Base-by-base conservation (phyloP, 2,888 invertebrate genomes). In the Thyatira batis region DNA sequence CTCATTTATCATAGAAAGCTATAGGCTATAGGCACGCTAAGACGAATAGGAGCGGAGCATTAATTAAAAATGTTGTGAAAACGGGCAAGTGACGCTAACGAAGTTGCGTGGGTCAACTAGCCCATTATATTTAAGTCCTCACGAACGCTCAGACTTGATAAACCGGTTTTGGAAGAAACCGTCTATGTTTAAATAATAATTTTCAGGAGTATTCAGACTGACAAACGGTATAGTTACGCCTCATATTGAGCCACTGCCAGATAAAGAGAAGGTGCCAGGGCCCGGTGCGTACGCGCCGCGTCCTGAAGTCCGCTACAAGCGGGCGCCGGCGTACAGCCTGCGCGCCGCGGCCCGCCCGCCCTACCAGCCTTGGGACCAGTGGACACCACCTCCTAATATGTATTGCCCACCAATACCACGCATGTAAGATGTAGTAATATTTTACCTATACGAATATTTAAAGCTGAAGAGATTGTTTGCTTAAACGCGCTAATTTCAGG, bases 361-460 rank as follows among this genome's bases (percentile, higher is more conserved):
- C 0, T 86, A 79, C 55, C 62, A 80, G 51, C 61, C 86, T 0
- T 76, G 74, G 67, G 87, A 87, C 45, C 71, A 76, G 69, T 90
- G 90, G 90, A 87, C 87, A 0, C 85, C 88, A 0, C 78, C 89
- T 1, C 80, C 89, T 2, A 90, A 89, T 61, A 85, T 89, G 85
- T 89, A 89, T 63, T 76, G 69, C 4, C 89, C 90, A 0, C 72
- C 78, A 1, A 73, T 80, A 52, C 73, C 77, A 5, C 51, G 60
- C 48, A 80, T 73, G 83, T 88, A 65, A 67, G 78, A 23, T 2
- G 11, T 39, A n/a, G n/a, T n/a, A n/a, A n/a, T n/a, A n/a, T n/a
- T n/a, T n/a, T n/a, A n/a, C n/a, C n/a, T n/a, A n/a, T n/a, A n/a
- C n/a, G n/a, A n/a, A n/a, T n/a, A n/a, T n/a, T n/a, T n/a, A n/a